Evolutionary conservation across 2,797 vertebrate species (phyloP).

Genomic region (Chrysocyon brachyurus): DNA sequence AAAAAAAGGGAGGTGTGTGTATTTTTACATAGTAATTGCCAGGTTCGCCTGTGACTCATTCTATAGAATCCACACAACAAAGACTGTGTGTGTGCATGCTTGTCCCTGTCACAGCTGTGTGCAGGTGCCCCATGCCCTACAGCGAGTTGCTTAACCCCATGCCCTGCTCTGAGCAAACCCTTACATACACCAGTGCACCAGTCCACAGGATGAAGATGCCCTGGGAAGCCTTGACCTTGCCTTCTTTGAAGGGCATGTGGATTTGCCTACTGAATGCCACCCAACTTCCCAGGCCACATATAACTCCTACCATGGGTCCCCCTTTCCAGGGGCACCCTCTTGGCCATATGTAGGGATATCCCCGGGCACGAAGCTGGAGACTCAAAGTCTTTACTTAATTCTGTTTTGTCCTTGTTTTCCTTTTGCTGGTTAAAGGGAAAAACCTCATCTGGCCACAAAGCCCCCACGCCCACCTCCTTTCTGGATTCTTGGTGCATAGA

Average conservation of each 20-base stretch:
- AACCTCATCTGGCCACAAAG: fast-evolving
- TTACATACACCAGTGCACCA: neutral
- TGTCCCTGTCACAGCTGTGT: neutral
- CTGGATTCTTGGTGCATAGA: neutral
- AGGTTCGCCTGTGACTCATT: neutral
- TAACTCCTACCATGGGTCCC: neutral
- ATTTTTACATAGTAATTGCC: neutral
- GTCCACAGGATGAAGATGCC: neutral
- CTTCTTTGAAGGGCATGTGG: neutral
- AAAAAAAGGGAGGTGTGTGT: neutral
- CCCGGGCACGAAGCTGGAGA: neutral
- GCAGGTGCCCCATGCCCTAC: neutral
- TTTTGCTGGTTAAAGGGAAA: neutral
- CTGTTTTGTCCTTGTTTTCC: neutral
- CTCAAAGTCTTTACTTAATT: neutral
- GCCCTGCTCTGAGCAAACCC: neutral
- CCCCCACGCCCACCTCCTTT: fast-evolving
- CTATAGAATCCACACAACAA: fast-evolving
- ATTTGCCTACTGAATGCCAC: neutral
- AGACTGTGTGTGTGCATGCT: neutral
- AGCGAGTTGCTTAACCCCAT: neutral
- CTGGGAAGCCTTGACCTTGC: neutral
- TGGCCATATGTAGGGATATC: neutral
- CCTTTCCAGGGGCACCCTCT: neutral
- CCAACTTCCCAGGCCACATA: neutral